Evolutionary conservation across 2,797 vertebrate genomes (phyloP).

Genomic region (Eulemur mongoz): DNA sequence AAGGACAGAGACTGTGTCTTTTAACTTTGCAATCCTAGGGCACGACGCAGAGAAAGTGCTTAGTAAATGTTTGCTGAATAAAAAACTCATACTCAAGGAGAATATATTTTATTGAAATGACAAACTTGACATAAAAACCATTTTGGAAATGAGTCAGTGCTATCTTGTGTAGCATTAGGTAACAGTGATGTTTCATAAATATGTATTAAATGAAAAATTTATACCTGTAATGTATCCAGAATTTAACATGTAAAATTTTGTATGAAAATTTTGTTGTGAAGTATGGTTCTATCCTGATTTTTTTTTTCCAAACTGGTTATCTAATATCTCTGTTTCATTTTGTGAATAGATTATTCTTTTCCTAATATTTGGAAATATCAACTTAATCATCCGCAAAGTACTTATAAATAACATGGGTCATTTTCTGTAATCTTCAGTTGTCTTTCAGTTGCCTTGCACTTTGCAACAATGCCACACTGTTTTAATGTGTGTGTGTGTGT

Average conservation of each 20-base stretch:
- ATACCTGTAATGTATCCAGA: background rate
- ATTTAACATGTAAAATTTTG: conserved; percentile 27
- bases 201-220: conserved; percentile 35
- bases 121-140: conserved; percentile 29
- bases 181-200: conserved; percentile 51
- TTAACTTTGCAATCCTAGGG: background rate
- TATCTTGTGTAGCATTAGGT: conserved; percentile 11
- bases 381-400: background rate
- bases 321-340: background rate
- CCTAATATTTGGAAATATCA: background rate
- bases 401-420: background rate
- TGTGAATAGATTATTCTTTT: background rate
- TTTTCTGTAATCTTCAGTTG: background rate
- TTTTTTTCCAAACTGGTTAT: background rate
- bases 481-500: background rate
- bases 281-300: background rate
- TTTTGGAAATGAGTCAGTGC: conserved; percentile 26
- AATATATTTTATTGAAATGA: conserved; percentile 19
- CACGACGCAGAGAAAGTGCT: background rate
- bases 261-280: background rate
- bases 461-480: background rate
- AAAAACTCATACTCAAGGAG: background rate
- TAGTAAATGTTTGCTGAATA: conserved; percentile 34
- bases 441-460: background rate
- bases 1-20: background rate